Evolutionary conservation across 2,888 invertebrate species (phyloP), one percentile per base, ranked within the genome.

Genomic region (Himalopsyche tibetana): DNA sequence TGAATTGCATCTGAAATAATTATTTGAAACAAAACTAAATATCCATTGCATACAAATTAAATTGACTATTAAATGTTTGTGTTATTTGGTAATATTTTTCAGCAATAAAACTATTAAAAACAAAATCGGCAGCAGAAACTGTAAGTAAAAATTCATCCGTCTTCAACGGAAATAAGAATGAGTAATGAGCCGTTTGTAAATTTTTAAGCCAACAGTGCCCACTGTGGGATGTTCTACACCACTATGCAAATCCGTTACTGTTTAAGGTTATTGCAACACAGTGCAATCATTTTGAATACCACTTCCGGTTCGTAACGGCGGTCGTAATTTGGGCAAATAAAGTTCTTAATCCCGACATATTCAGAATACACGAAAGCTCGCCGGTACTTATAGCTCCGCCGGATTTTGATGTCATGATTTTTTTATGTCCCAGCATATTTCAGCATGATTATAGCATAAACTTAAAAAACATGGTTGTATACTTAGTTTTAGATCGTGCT

Each of bases 251-350:
- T 85, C 83, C 85, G 84, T 69, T 28, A 84, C 82, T 36, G 79
- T 82, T 87, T 85, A 87, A 87, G 87, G 84, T 85, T 87, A 87
- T 87, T 87, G 63, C 74, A 40, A 38, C 63, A 42, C 84, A 80
- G 55, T 15, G 82, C 84, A 84, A 85, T 87, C 84, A 85, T 87
- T 87, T 87, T 55, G 69, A 87, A 82, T 84, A 85, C 82, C 82
- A 63, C 55, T 87, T 85, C 84, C 84, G 82, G 36, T 79, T 55
- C 19, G 56, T 51, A 74, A 87, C 87, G 83, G 69, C 87, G 79
- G 55, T 69, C 63, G 51, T 84, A 74, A 87, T 85, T 87, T 79
- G 81, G 28, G 84, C 84, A 51, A 84, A 86, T 86, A 82, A 84
- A 82, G 84, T 86, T 74, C 82, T 86, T 45, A 69, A 63, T 69